These are phyloP conservation scores for Lagorchestes hirsutus DNA, from an alignment of 2,797 vertebrate genomes.

Conservation along the genomic window DNA sequence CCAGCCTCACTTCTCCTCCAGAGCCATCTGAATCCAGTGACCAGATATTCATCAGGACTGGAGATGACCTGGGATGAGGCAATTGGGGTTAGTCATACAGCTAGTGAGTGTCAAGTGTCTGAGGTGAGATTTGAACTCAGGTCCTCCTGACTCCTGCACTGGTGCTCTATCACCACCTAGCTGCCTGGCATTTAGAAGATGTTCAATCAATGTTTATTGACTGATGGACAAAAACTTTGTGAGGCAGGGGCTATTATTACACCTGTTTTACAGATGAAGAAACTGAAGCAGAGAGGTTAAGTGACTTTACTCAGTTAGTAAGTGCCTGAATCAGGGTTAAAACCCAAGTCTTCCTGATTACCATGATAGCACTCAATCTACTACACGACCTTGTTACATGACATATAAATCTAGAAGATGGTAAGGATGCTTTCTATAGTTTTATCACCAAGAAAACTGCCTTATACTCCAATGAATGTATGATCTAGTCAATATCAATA, in stretches of 20 bases:
- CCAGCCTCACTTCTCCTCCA: too few species aligned
- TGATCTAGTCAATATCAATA: conserved; percentile 1
- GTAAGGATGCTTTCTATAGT: background rate
- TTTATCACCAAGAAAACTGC: background rate
- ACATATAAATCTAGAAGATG: background rate
- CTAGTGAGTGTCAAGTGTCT: too few species aligned
- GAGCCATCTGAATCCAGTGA: too few species aligned
- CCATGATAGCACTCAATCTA: background rate
- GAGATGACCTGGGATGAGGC: too few species aligned
- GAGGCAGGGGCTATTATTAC: background rate
- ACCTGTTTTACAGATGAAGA: background rate
- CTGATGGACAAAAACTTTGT: background rate
- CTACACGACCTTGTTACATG: background rate
- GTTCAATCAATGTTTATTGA: background rate
- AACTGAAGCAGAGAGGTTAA: background rate
- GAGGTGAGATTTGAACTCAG: too few species aligned
- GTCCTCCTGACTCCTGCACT: too few species aligned
- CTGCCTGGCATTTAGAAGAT: background rate
- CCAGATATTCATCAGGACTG: too few species aligned
- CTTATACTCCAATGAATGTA: background rate
- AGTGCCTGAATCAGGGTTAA: background rate
- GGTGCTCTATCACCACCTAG: too few species aligned
- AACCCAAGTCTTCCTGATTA: background rate
- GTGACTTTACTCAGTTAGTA: background rate
- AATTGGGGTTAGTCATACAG: too few species aligned